Percentiles rank a stretch among this genome's conserved stretches.
Evolutionary conservation across 2,113 vertebrate species (phyloP).

Genomic region (Ictalurus punctatus): DNA sequence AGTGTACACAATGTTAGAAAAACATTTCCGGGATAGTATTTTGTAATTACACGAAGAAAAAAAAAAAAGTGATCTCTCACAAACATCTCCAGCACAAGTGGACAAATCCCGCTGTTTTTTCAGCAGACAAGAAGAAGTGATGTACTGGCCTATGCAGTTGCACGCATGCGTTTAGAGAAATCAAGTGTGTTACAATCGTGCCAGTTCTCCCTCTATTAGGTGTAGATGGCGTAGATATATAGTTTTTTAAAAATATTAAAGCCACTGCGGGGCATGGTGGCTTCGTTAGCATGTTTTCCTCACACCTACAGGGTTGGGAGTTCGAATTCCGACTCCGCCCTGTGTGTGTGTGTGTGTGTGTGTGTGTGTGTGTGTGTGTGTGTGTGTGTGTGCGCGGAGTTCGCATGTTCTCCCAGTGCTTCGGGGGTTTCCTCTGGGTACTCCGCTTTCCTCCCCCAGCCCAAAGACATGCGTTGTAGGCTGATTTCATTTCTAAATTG

Average conservation of each 20-base stretch:
- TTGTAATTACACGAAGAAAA: neutral
- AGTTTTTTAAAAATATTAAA: neutral
- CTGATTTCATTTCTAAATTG: too few species aligned
- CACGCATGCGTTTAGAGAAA: neutral
- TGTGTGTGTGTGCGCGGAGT: too few species aligned
- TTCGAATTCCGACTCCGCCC: too few species aligned
- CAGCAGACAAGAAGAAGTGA: neutral
- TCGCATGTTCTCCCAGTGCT: too few species aligned
- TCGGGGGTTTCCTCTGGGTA: too few species aligned
- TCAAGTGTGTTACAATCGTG: neutral
- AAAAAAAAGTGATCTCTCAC: neutral
- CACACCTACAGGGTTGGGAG: too few species aligned
- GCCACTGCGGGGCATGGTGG: too few species aligned
- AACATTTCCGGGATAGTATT: neutral
- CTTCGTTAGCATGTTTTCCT: too few species aligned
- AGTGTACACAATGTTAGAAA: neutral
- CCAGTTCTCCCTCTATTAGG: neutral
- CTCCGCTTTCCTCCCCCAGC: too few species aligned
- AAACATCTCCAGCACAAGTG: neutral
- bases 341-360: too few species aligned
- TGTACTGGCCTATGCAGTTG: neutral
- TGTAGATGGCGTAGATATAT: neutral
- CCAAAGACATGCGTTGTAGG: too few species aligned
- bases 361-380: too few species aligned
- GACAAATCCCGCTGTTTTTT: neutral